These are phyloP conservation scores for Escarpia spicata DNA, from an alignment of 2,888 invertebrate genomes.

Conservation along the genomic window DNA sequence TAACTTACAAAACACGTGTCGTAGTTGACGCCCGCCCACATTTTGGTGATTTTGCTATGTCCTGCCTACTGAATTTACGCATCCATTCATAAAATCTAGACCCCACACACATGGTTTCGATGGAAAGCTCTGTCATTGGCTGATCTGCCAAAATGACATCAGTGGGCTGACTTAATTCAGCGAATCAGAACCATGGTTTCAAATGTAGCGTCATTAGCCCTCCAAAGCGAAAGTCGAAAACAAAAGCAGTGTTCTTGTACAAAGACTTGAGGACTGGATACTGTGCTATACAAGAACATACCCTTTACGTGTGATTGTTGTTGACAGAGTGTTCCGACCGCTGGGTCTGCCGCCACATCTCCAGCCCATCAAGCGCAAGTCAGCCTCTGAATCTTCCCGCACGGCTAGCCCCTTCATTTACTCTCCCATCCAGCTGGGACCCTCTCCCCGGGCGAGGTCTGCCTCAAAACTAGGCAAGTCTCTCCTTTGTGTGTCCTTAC, in stretches of 20 bases:
- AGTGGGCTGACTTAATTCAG: no score
- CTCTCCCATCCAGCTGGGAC: constrained; percentile 47
- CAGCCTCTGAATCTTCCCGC: constrained; percentile 50
- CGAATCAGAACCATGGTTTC: no score
- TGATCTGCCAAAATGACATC: no score
- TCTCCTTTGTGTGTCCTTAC: neutral
- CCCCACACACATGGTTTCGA: no score
- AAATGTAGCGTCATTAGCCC: no score
- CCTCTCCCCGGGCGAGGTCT: neutral
- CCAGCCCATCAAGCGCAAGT: constrained; percentile 76
- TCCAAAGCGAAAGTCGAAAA: no score
- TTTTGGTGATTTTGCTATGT: no score
- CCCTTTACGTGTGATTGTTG: neutral
- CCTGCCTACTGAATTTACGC: no score
- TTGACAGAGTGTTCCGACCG: constrained; percentile 69
- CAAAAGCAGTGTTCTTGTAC: neutral
- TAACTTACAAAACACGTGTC: no score
- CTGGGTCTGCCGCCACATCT: constrained; percentile 79
- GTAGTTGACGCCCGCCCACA: no score
- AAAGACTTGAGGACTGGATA: neutral
- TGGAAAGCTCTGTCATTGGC: no score
- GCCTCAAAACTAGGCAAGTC: constrained; percentile 31
- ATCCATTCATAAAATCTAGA: no score
- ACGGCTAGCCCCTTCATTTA: constrained; percentile 57
- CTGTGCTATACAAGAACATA: neutral